These are phyloP conservation scores for Myanophis thanlyinensis DNA, from an alignment of 2,113 vertebrate species.

Conservation along the genomic window DNA sequence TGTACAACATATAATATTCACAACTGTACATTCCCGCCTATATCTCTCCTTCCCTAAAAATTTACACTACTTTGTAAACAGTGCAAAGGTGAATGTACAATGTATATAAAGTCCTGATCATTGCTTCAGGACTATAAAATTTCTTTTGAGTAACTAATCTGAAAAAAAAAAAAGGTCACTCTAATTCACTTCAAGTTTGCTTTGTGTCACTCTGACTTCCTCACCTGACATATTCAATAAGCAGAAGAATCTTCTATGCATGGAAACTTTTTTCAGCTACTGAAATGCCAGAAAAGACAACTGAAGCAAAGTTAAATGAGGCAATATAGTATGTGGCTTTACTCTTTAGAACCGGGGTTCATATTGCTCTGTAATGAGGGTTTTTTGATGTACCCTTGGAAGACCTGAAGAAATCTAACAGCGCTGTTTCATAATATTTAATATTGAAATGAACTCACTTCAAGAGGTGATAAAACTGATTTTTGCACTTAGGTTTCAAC, in stretches of 20 bases:
- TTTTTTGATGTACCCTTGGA: no score
- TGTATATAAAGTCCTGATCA: neutral
- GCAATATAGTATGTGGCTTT: neutral
- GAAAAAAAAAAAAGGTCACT: neutral
- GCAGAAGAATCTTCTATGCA: neutral
- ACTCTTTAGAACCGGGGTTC: neutral
- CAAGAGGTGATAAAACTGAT: no score
- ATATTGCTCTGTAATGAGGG: no score
- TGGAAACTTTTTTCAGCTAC: neutral
- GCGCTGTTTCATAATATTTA: neutral
- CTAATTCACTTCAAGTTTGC: neutral
- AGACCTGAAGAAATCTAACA: no score
- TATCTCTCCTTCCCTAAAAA: neutral
- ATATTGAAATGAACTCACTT: neutral
- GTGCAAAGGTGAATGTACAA: neutral
- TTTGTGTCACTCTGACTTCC: neutral
- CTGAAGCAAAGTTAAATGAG: neutral
- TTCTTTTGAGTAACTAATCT: neutral
- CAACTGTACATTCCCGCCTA: neutral
- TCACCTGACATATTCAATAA: neutral
- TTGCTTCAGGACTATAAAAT: neutral
- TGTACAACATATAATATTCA: neutral
- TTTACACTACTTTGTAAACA: neutral
- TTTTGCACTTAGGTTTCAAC: no score
- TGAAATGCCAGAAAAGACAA: neutral